Percentiles rank a stretch among this genome's conserved stretches.
Evolutionary conservation across 2,888 invertebrate species (phyloP).

Genomic region (Apoda limacodes): DNA sequence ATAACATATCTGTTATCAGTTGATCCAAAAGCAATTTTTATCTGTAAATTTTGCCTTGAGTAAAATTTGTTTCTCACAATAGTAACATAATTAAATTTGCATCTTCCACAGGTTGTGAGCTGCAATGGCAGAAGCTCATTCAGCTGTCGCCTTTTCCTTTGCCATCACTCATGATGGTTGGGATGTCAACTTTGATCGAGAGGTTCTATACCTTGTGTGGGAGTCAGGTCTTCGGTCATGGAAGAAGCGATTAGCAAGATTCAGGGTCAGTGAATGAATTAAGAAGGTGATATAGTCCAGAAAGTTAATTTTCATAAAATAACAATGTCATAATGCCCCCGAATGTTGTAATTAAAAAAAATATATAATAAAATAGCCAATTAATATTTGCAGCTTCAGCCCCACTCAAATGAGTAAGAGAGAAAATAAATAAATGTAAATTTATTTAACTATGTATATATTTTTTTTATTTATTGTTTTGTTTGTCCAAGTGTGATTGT

Average conservation of each 20-base stretch:
- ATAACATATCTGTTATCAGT: too few relatives aligned
- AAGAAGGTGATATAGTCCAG: not conserved
- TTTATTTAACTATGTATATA: too few relatives aligned
- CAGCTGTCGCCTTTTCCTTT: constrained; percentile 97
- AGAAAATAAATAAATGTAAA: too few relatives aligned
- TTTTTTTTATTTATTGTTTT: too few relatives aligned
- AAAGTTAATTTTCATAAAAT: not conserved
- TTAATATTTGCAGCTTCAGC: too few relatives aligned
- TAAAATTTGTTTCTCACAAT: not conserved
- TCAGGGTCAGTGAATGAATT: constrained; percentile 76
- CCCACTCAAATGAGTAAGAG: too few relatives aligned
- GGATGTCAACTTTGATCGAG: constrained; percentile 97
- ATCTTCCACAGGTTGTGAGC: constrained; percentile 19
- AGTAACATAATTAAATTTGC: not conserved
- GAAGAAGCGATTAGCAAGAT: constrained; percentile 92
- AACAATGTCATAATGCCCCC: not conserved
- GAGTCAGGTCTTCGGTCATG: constrained; percentile 94
- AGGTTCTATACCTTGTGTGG: constrained; percentile 96
- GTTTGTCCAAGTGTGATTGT: too few relatives aligned
- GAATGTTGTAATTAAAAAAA: too few relatives aligned
- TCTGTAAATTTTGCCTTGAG: not conserved
- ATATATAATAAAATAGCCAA: too few relatives aligned
- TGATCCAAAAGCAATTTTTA: not conserved
- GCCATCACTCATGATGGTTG: constrained; percentile 98
- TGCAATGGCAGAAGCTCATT: constrained; percentile 97